Percentiles rank a stretch among this genome's conserved stretches.
phyloP scores from a whole-genome alignment of 64 coral and sea anemone species.

The Trachythela sp. region DNA sequence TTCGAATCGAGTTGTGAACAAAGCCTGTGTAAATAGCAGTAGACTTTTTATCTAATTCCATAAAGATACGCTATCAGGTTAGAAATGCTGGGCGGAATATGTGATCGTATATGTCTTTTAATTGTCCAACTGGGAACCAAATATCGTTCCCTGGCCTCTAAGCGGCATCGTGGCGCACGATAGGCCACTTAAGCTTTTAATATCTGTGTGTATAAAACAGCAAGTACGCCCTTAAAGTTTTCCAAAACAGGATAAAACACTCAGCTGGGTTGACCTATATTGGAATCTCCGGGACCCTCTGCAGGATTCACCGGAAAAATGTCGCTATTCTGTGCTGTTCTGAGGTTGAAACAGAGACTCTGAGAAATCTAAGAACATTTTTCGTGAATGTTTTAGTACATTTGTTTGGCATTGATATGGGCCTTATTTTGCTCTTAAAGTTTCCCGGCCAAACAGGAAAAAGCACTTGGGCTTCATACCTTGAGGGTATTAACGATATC shows the following conservation, averaged over 20 bases:
- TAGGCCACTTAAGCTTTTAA: neutral
- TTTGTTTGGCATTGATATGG: neutral
- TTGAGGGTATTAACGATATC: neutral
- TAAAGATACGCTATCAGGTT: neutral
- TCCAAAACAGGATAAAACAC: neutral
- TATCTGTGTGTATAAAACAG: neutral
- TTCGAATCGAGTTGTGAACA: neutral
- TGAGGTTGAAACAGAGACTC: too few relatives aligned
- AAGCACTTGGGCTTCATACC: neutral
- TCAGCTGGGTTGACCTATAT: neutral
- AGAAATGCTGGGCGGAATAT: too few relatives aligned
- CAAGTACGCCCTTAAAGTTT: neutral
- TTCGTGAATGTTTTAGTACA: neutral
- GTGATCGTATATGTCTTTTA: too few relatives aligned
- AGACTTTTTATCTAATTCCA: neutral
- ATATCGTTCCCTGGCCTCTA: neutral
- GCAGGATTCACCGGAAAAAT: too few relatives aligned
- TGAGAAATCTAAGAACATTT: neutral
- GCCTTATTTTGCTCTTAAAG: neutral
- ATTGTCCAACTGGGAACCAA: too few relatives aligned
- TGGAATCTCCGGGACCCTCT: too few relatives aligned
- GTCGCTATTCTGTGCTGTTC: too few relatives aligned
- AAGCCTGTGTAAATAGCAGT: slow-evolving; percentile 19
- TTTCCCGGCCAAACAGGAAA: neutral
- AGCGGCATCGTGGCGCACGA: neutral